Base-by-base conservation (phyloP, 2,113 vertebrate genomes). In the Microcebus lehilahytsara region DNA sequence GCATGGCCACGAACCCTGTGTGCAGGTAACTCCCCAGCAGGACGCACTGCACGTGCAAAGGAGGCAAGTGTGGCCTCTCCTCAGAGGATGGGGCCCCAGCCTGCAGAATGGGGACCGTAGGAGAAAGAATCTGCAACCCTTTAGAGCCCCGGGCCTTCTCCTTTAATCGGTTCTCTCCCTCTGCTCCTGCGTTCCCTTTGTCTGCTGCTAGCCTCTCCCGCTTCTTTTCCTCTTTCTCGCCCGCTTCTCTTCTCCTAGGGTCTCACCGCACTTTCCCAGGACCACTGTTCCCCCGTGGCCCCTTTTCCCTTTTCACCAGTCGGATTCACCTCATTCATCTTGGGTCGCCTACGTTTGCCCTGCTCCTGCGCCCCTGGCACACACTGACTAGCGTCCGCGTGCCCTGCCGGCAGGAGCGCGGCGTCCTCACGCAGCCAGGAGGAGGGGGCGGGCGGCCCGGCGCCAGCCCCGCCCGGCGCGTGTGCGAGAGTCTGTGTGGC, bases 391-490 rank as follows among this genome's bases (percentile, higher is more conserved):
- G 53, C 51, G 51, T 11, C 34, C 42, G 25, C 23, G 34, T 25
- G 53, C 75, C 83, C 19, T 46, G 30, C 60, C 72, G 46, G 84
- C 92, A 74, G 96, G 94, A 93, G 90, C 53, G 93, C 96, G n/a
- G 56, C 90, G 71, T 79, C 93, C 96, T 95, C 37, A 32, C 58
- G 58, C 69, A 84, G 85, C 80, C 85, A 6, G 14, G 91, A 51
- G 87, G 94, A 67, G 69, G 95, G 83, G 51, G 51, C 49, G 49
- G 51, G 51, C 11, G 51, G 51, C 51, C 51, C 4, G 93, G 88
- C 37, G 86, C 80, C 62, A 60, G 96, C 12, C 95, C 97, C 96
- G 87, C 97, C 97, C n/a, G 11, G 96, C 87, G 96, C 88, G 98
- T 83, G 95, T 94, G 95, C 94, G 89, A 66, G 67, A 3, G 93